Base-by-base conservation (phyloP, 2,797 vertebrate species). In the Sciurus carolinensis region DNA sequence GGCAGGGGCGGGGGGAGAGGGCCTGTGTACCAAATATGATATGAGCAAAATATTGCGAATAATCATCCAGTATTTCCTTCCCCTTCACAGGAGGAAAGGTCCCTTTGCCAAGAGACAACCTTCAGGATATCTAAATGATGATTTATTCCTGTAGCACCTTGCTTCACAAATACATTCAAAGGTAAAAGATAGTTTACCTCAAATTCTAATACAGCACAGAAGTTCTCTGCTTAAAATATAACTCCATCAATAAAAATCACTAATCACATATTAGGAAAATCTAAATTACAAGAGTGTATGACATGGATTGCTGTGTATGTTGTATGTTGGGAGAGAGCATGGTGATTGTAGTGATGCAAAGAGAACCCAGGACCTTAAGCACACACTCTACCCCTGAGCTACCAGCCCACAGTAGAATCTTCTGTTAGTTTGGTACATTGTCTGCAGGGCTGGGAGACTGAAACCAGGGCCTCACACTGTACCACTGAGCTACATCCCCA, bases 151-250 rank as follows among this genome's bases (percentile, higher is more conserved):
- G 26, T 2, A 50, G 33, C 14, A 33, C 66, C 24, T 79, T 81
- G 73, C 44, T 91, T 85, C 44, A 64, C 28, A 50, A 95, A 64
- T 64, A 77, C 2, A 36, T 47, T 79, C 26, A 95, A 79, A 77
- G 71, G 5, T 30, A 72, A 94, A 79, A 72, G 52, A 3, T 26
- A 77, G 42, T 42, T 90, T 71, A 71, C 30, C 59, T 82, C 66
- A 75, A 87, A 95, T 87, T 76, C 79, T 71, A 87, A 84, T 22
- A 22, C 14, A 87, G 42, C 50, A 10, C 11, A 85, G 81, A 59
- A 71, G 14, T 76, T 52, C 81, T 94, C 84, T 84, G 73, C 36
- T 91, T 90, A 91, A 94, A 86, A 95, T 52, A 42, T 4, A 94
- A 80, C 71, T 85, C 83, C 1, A 2, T 30, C 0, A 1, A 84